Percentiles rank a stretch among this genome's conserved stretches.
Evolutionary conservation across 2,113 vertebrate species (phyloP).

Genomic region (Salvator merianae): DNA sequence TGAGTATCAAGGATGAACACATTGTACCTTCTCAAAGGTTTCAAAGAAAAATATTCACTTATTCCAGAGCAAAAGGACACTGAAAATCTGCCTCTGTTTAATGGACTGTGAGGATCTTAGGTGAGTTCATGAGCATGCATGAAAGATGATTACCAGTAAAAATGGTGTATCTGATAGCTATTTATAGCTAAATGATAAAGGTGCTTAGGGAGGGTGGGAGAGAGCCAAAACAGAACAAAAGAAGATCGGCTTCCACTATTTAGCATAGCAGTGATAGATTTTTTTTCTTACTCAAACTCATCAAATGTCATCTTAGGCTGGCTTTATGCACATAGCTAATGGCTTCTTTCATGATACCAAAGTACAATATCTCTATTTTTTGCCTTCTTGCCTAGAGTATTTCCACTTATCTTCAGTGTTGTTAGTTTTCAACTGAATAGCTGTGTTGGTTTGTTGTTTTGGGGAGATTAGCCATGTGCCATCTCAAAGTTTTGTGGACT

Average conservation of each 20-base stretch:
- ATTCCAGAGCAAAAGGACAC: slow-evolving; percentile 40
- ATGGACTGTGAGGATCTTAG: slow-evolving; percentile 20
- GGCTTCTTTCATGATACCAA: not conserved
- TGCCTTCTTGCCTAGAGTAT: not conserved
- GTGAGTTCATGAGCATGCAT: not conserved
- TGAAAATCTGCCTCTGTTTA: slow-evolving; percentile 40
- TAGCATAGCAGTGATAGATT: not conserved
- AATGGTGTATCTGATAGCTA: not conserved
- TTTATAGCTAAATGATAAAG: not conserved
- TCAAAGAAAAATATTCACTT: slow-evolving; percentile 49
- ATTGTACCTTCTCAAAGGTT: slow-evolving; percentile 54
- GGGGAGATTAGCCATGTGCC: no score
- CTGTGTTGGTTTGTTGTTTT: no score
- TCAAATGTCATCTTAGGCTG: not conserved
- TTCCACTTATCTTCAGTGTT: not conserved
- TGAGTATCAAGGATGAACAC: slow-evolving; percentile 63
- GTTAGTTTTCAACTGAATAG: no score
- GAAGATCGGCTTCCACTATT: not conserved
- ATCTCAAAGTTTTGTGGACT: no score
- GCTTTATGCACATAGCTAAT: not conserved
- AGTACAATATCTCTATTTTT: not conserved
- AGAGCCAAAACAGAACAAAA: not conserved
- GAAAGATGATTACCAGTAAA: slow-evolving; percentile 17
- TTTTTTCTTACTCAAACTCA: not conserved
- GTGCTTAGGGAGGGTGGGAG: not conserved